These are phyloP conservation scores for Hylyphantes graminicola DNA, from an alignment of 1,140 invertebrate species.

Conservation along the genomic window DNA sequence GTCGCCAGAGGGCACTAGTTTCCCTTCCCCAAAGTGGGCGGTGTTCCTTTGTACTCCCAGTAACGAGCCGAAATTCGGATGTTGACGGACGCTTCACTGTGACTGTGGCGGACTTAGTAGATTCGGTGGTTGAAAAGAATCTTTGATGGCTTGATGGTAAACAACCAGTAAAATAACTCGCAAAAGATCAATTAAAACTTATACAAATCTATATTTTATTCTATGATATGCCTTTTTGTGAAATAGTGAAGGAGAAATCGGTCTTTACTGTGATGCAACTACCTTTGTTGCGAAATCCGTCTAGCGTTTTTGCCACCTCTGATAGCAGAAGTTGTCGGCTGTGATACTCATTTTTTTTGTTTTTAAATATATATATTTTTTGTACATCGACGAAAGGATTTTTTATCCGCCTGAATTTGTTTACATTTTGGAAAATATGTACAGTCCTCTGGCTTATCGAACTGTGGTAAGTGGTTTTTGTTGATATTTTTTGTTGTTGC, in stretches of 20 bases:
- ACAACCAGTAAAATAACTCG: too few species aligned
- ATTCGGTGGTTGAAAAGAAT: too few species aligned
- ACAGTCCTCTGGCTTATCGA: conserved; percentile 27
- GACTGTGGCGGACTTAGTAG: not conserved
- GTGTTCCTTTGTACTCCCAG: conserved; percentile 55
- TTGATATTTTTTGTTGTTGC: conserved; percentile 2
- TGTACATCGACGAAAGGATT: conserved; percentile 36
- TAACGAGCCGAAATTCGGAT: conserved; percentile 21
- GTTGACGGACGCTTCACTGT: not conserved
- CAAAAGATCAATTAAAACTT: too few species aligned
- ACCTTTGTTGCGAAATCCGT: conserved; percentile 10
- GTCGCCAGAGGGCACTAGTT: conserved; percentile 58
- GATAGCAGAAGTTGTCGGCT: not conserved
- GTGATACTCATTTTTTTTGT: conserved; percentile 18
- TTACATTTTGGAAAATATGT: conserved; percentile 2
- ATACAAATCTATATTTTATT: not conserved
- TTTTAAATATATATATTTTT: not conserved
- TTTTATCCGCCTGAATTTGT: conserved; percentile 20
- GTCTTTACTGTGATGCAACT: conserved; percentile 30
- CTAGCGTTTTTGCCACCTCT: not conserved
- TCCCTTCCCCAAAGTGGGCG: conserved; percentile 42
- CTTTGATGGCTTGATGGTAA: too few species aligned
- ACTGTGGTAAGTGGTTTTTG: conserved; percentile 35
- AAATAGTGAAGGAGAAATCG: not conserved
- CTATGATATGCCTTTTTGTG: not conserved